Evolutionary conservation across 1,140 invertebrate species (phyloP).

Genomic region (Heliconius hermathena): DNA sequence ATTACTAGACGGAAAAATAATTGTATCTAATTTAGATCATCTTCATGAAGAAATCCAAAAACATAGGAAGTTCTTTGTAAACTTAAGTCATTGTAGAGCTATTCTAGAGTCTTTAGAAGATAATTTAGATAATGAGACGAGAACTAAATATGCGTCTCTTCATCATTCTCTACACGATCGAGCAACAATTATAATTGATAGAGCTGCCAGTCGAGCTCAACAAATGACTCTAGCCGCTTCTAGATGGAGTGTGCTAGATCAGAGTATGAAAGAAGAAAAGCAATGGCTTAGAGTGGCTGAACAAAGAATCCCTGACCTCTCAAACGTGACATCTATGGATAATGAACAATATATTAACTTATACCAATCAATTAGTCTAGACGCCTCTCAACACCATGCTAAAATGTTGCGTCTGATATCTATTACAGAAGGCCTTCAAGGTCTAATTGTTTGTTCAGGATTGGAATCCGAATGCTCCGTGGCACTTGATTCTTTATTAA

Average conservation of each 20-base stretch:
- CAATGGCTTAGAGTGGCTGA: conserved; percentile 91
- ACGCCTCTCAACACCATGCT: conserved; percentile 89
- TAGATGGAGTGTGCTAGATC: conserved; percentile 90
- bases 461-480: conserved; percentile 87
- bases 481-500: conserved; percentile 86
- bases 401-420: conserved; percentile 87
- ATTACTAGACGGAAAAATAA: conserved; percentile 88
- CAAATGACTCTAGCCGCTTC: conserved; percentile 92
- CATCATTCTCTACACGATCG: conserved; percentile 89
- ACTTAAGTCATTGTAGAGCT: conserved; percentile 91
- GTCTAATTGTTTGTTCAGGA: conserved; percentile 87
- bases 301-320: conserved; percentile 90
- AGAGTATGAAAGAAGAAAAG: conserved; percentile 90
- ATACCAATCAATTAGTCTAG: conserved; percentile 89
- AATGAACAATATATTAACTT: conserved; percentile 92
- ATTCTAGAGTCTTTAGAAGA: conserved; percentile 92
- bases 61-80: conserved; percentile 93
- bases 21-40: conserved; percentile 88
- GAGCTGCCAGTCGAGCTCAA: conserved; percentile 89
- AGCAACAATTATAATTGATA: conserved; percentile 88
- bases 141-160: conserved; percentile 87
- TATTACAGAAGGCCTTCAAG: conserved; percentile 88
- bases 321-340: conserved; percentile 89
- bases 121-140: conserved; percentile 90
- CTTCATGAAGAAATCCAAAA: conserved; percentile 94